Conservation (phyloP, 2,797 vertebrate species). For the Mustela erminea region DNA sequence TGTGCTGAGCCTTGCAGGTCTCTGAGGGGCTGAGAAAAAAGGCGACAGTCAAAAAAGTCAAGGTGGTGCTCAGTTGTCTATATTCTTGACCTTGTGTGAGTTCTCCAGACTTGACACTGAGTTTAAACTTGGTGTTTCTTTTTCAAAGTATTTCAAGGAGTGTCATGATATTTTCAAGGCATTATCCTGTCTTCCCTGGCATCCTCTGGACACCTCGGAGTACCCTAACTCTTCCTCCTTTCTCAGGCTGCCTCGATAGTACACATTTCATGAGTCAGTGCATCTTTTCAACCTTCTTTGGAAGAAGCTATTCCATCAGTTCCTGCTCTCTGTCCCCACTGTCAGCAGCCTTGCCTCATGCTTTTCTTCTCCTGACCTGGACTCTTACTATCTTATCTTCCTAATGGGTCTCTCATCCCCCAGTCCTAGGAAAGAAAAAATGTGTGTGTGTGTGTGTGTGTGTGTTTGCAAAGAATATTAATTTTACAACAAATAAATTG, state of each 20-base stretch:
- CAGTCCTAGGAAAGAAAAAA: neutral
- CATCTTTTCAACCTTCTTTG: neutral
- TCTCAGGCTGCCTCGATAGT: neutral
- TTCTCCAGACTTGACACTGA: slow-evolving; percentile 78
- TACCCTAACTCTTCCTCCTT: neutral
- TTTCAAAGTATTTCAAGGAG: neutral
- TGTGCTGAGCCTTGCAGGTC: neutral
- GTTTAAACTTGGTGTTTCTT: slow-evolving; percentile 63
- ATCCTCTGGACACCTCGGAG: too few relatives aligned
- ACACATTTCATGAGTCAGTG: neutral
- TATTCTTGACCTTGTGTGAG: slow-evolving; percentile 79
- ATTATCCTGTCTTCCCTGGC: neutral
- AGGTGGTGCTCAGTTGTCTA: slow-evolving; percentile 85
- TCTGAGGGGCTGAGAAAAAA: slow-evolving; percentile 86
- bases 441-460: neutral
- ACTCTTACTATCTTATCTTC: neutral
- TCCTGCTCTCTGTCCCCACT: neutral
- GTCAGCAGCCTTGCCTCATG: neutral
- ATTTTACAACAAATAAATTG: neutral
- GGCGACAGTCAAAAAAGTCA: slow-evolving; percentile 89
- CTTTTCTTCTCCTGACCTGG: neutral
- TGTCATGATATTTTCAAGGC: neutral
- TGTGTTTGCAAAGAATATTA: neutral
- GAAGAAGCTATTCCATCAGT: neutral
- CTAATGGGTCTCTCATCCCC: neutral